These are phyloP conservation scores for Hippocampus barbouri DNA, from an alignment of 2,113 vertebrate genomes.

Conservation along the genomic window DNA sequence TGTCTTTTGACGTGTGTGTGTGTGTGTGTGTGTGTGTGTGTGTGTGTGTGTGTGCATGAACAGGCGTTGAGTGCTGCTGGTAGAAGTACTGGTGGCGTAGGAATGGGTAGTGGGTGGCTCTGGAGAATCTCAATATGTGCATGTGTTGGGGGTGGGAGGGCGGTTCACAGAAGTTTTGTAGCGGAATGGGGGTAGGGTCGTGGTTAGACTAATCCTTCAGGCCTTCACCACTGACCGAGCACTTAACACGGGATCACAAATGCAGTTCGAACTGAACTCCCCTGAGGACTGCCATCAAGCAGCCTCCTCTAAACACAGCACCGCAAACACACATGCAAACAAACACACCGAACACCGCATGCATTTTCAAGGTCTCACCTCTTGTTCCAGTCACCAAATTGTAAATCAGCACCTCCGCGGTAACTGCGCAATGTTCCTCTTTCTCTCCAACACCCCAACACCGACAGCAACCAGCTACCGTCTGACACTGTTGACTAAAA, in stretches of 20 bases:
- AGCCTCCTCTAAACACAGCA: slow-evolving; percentile 17
- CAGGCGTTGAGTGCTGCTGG: slow-evolving; percentile 31
- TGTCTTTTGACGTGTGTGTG: slow-evolving; percentile 47
- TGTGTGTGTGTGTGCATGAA: slow-evolving; percentile 7
- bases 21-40: slow-evolving; percentile 16
- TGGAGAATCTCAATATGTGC: slow-evolving; percentile 63
- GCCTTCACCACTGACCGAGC: slow-evolving; percentile 59
- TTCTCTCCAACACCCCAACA: slow-evolving; percentile 12
- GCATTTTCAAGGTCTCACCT: slow-evolving; percentile 16
- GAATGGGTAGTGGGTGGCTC: slow-evolving; percentile 46
- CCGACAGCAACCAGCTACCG: slow-evolving; percentile 43
- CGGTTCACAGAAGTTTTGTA: slow-evolving; percentile 43
- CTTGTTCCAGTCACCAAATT: slow-evolving; percentile 13
- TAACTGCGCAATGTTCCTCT: neutral
- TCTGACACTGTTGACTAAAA: slow-evolving; percentile 34
- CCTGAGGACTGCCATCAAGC: slow-evolving; percentile 40
- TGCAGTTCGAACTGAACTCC: slow-evolving; percentile 40
- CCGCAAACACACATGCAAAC: slow-evolving; percentile 19
- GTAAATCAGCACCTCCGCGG: slow-evolving; percentile 47
- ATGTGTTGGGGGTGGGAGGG: slow-evolving; percentile 15
- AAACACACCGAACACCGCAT: slow-evolving; percentile 25
- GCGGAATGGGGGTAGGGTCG: slow-evolving; percentile 23
- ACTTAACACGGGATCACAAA: slow-evolving; percentile 60
- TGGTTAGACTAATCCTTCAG: slow-evolving; percentile 55
- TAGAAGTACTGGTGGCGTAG: slow-evolving; percentile 38